phyloP scores from a whole-genome alignment of 2,888 invertebrate genomes.

The Synergus gifuensis region DNA sequence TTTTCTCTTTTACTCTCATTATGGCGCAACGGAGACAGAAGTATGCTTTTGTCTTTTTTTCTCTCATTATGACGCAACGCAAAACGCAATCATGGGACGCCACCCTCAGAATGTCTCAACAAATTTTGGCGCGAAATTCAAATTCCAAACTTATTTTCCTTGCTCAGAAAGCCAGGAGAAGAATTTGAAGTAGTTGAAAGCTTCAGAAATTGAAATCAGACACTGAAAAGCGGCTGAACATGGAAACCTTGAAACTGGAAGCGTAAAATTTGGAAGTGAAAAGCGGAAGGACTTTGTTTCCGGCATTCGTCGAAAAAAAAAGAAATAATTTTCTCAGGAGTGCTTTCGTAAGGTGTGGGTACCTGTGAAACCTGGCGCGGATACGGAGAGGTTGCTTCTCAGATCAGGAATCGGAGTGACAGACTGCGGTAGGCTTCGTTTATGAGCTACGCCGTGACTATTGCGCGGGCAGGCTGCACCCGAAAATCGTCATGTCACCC shows the following conservation, averaged over 20 bases:
- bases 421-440: conserved; percentile 90
- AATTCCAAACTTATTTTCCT: not conserved
- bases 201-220: not conserved
- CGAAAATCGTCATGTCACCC: conserved; percentile 59
- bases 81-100: no score
- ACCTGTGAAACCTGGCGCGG: conserved; percentile 79
- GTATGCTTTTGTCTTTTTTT: no score
- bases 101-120: no score
- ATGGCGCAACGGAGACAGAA: no score
- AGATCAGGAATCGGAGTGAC: conserved; percentile 93
- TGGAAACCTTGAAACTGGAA: not conserved
- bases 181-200: not conserved
- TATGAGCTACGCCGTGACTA: conserved; percentile 92
- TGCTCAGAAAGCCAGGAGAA: not conserved
- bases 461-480: conserved; percentile 84
- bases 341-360: conserved; percentile 68
- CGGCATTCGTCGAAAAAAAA: conserved; percentile 4
- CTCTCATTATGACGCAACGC: no score
- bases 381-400: conserved; percentile 83
- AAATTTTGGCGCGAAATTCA: no score
- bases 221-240: not conserved
- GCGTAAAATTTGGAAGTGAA: not conserved
- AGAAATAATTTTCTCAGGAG: not conserved
- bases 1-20: no score
- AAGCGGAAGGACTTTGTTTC: not conserved